Evolutionary conservation across 2,888 invertebrate genomes (phyloP).

Genomic region (Leptinotarsa haldemani): DNA sequence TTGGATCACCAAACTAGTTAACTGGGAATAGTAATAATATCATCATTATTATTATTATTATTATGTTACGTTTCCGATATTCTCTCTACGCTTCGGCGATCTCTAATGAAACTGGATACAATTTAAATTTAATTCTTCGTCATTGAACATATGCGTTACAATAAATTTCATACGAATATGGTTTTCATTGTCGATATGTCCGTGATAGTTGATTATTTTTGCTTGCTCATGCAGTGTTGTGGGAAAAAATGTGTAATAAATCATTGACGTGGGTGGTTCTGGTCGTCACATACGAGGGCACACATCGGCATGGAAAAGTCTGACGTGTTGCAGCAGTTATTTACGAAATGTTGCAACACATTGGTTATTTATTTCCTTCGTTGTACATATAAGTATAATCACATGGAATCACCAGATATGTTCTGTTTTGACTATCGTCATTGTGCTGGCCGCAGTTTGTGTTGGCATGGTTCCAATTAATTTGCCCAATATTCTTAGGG

Average conservation of each 20-base stretch:
- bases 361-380: not conserved
- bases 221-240: slow-evolving; percentile 17
- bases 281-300: slow-evolving; percentile 1
- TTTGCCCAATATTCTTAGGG: too few relatives aligned
- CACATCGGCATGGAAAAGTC: not conserved
- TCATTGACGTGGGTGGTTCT: slow-evolving; percentile 16
- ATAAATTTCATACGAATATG: slow-evolving; percentile 15
- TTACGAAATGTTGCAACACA: not conserved
- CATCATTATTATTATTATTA: not conserved
- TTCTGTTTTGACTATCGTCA: too few relatives aligned
- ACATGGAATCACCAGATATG: too few relatives aligned
- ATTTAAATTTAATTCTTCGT: slow-evolving; percentile 22
- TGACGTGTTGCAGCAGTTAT: not conserved
- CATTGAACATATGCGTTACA: slow-evolving; percentile 22
- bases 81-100: not conserved
- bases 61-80: not conserved
- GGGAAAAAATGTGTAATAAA: slow-evolving; percentile 8
- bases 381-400: not conserved
- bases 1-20: too few relatives aligned
- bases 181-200: slow-evolving; percentile 7
- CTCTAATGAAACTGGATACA: slow-evolving; percentile 15
- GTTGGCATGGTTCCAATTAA: too few relatives aligned
- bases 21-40: too few relatives aligned
- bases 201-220: slow-evolving; percentile 18
- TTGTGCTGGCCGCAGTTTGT: too few relatives aligned